A percentile compares a stretch with the other conserved stretches of the same genome.
Evolutionary conservation across 2,888 invertebrate species (phyloP).

Genomic region (Bhutanitis thaidina): DNA sequence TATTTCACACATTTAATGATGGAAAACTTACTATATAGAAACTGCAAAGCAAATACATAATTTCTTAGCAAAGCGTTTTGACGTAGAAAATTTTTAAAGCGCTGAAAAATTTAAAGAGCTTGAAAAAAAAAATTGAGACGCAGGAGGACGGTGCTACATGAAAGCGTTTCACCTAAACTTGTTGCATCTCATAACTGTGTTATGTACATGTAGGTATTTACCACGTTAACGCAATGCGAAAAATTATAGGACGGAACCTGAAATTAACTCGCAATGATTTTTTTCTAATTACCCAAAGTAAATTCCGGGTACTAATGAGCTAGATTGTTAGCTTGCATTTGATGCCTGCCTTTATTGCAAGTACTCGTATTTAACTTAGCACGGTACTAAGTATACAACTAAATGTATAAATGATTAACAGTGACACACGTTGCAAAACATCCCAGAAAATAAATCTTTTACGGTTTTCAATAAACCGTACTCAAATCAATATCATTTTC

Average conservation of each 20-base stretch:
- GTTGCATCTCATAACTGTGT: slow-evolving; percentile 65
- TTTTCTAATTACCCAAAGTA: slow-evolving; percentile 47
- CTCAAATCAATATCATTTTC: too few species aligned
- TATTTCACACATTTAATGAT: not conserved
- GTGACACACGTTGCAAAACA: slow-evolving; percentile 2
- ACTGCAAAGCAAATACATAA: slow-evolving; percentile 40
- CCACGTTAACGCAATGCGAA: slow-evolving; percentile 62
- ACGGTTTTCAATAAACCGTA: too few species aligned
- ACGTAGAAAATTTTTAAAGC: slow-evolving; percentile 53
- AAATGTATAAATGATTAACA: slow-evolving; percentile 21
- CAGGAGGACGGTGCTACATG: slow-evolving; percentile 40
- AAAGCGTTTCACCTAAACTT: slow-evolving; percentile 48
- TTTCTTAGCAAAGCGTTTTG: slow-evolving; percentile 45
- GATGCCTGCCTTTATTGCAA: slow-evolving; percentile 47
- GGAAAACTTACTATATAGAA: slow-evolving; percentile 20
- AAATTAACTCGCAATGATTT: slow-evolving; percentile 56
- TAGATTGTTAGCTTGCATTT: slow-evolving; percentile 50
- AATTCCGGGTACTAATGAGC: slow-evolving; percentile 62
- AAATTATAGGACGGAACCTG: slow-evolving; percentile 57
- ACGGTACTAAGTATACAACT: slow-evolving; percentile 34
- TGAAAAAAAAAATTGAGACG: slow-evolving; percentile 68
- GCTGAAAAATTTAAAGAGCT: slow-evolving; percentile 66
- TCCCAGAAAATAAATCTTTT: too few species aligned
- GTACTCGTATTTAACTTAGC: slow-evolving; percentile 42
- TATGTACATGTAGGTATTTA: slow-evolving; percentile 54